Evolutionary conservation across 2,797 vertebrate species (phyloP).

Genomic region (Gephyroberyx darwinii): DNA sequence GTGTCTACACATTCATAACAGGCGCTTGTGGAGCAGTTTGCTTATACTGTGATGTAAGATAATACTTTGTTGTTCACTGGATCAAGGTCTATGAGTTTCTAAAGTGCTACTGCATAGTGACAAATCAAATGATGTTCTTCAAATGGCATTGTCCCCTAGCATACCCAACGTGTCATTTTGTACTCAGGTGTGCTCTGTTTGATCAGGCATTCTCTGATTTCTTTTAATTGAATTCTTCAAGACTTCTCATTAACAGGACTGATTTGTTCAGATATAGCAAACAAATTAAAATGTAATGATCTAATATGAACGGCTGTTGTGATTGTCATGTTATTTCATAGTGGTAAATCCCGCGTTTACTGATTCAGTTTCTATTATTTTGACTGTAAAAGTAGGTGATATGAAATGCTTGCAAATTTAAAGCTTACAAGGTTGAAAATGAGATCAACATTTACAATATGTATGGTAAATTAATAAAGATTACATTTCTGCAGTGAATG

Average conservation of each 20-base stretch:
- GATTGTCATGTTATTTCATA: slow-evolving; percentile 24
- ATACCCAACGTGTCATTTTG: slow-evolving; percentile 34
- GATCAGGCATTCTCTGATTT: slow-evolving; percentile 11
- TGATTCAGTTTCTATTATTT: slow-evolving; percentile 22
- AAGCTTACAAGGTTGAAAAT: slow-evolving; percentile 31
- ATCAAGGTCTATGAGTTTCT: slow-evolving; percentile 26
- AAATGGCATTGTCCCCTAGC: slow-evolving; percentile 14
- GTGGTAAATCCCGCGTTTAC: slow-evolving; percentile 13
- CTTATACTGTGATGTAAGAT: slow-evolving; percentile 27
- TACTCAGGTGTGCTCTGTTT: slow-evolving; percentile 39
- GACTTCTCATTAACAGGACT: neutral
- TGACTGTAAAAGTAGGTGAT: slow-evolving; percentile 44
- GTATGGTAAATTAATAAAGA: slow-evolving; percentile 61
- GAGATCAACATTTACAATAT: slow-evolving; percentile 35
- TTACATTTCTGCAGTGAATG: slow-evolving; percentile 1
- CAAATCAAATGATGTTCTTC: slow-evolving; percentile 15
- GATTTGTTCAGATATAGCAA: slow-evolving; percentile 20
- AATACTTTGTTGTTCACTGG: slow-evolving; percentile 14
- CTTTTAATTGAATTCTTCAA: slow-evolving; percentile 11
- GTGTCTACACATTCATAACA: slow-evolving; percentile 20
- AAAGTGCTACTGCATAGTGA: slow-evolving; percentile 31
- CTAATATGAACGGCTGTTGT: slow-evolving; percentile 6
- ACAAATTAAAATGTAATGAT: slow-evolving; percentile 23
- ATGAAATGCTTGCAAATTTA: slow-evolving; percentile 50
- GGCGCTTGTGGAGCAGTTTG: slow-evolving; percentile 23